These are phyloP conservation scores for Silurus aristotelis DNA, from an alignment of 2,797 vertebrate species.

Conservation along the genomic window DNA sequence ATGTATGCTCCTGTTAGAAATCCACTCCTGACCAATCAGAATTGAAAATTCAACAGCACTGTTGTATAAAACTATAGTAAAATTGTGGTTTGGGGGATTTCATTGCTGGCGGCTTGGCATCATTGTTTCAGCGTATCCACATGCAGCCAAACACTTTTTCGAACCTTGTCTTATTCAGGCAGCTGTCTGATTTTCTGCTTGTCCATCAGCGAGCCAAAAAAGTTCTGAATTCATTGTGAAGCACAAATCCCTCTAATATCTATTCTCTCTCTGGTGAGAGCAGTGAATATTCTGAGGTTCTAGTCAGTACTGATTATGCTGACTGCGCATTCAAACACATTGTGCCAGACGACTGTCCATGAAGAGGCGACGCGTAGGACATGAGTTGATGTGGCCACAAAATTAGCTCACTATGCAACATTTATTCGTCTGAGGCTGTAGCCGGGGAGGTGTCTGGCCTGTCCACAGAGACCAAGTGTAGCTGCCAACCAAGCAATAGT, in stretches of 20 bases:
- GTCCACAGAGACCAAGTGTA: neutral
- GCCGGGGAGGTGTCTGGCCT: neutral
- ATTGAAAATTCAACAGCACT: neutral
- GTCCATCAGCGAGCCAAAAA: neutral
- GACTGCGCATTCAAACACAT: neutral
- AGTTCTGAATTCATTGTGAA: conserved; percentile 1
- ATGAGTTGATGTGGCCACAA: neutral
- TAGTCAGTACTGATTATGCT: neutral
- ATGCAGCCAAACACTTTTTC: conserved; percentile 14
- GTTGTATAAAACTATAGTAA: neutral
- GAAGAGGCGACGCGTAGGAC: neutral
- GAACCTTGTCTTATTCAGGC: neutral
- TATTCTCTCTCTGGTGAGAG: neutral
- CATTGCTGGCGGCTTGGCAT: neutral
- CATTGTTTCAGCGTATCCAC: neutral
- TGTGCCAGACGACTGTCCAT: neutral
- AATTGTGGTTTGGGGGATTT: neutral
- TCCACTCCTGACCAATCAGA: neutral
- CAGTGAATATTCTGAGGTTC: neutral
- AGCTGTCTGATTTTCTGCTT: neutral
- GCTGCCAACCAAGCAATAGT: neutral
- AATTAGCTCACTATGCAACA: neutral
- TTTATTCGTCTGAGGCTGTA: neutral
- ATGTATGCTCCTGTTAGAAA: neutral
- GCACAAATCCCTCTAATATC: conserved; percentile 26